Evolutionary conservation across 2,113 vertebrate genomes (phyloP), one percentile per base, ranked within the genome.

Genomic region (Coryphaenoides rupestris): DNA sequence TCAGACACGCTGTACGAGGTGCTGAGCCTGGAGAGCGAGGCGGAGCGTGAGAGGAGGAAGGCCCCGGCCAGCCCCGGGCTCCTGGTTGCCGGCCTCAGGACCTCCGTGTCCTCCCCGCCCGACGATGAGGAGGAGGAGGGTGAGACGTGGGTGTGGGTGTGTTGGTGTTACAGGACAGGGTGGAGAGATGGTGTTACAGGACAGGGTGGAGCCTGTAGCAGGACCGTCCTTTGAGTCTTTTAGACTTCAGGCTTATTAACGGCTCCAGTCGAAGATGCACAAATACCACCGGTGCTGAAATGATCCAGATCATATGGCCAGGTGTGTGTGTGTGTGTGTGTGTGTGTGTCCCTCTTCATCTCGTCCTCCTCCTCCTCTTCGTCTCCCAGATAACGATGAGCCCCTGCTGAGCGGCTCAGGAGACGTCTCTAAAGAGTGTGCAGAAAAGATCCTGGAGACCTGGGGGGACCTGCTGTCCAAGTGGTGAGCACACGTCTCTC

Each of bases 51-150:
- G 77, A 92, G 92, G 24, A 90, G 91, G 69, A 99, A 96, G 92
- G 98, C 95, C 16, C 96, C 96, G 14, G 94, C 96, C 16, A 95
- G 93, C 73, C 96, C 95, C 5, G 93, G 89, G 7, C 83, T 95
- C 19, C 88, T 92, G 47, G 82, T 92, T 52, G 90, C 92, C 0
- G 91, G 91, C 0, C 91, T 95, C 52, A 91, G 94, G 49, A 92
- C 92, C 1, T 91, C 88, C 85, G 95, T 93, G 62, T 93, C 95
- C 1, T 98, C 97, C 16, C 97, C 97, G 21, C 96, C 97, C 0
- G 96, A 99, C 74, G 97, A 99, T 60, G 97, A 99, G 33, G 96
- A 99, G 74, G 96, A 98, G 69, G 96, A 98, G 94, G 97, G 97
- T 98, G 68, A 77, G 12, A 6, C 9, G 13, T 12, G 13, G 13